Evolutionary conservation across 2,113 vertebrate genomes (phyloP).

Genomic region (Gnathonemus longibarbis): DNA sequence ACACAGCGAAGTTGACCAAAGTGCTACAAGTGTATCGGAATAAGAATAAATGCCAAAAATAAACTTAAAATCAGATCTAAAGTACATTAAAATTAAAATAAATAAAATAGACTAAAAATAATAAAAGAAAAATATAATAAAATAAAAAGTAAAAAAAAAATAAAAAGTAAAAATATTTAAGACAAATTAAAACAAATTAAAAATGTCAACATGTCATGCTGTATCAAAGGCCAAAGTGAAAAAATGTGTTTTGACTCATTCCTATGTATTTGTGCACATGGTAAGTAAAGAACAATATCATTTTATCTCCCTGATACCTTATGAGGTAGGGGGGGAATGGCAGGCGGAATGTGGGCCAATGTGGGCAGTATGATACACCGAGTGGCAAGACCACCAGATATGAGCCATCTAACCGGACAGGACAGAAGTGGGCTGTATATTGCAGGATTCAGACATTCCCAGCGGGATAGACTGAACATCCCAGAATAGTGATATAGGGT

Average conservation of each 20-base stretch:
- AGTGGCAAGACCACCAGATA: not conserved
- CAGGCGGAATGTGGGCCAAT: not conserved
- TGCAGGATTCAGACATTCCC: slow-evolving; percentile 1
- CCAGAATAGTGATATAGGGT: not conserved
- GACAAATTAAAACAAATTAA: too few species aligned
- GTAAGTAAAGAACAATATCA: not conserved
- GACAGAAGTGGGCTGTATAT: not conserved
- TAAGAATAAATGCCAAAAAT: too few species aligned
- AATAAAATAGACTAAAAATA: too few species aligned
- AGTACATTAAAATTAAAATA: too few species aligned
- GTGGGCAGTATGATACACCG: not conserved
- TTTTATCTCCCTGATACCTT: not conserved
- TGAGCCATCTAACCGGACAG: not conserved
- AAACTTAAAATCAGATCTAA: too few species aligned
- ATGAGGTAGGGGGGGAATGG: not conserved
- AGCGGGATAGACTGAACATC: not conserved
- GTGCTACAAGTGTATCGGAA: too few species aligned
- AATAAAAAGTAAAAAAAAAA: too few species aligned
- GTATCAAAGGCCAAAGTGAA: too few species aligned
- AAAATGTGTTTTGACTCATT: not conserved
- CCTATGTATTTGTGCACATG: not conserved
- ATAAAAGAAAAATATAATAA: too few species aligned
- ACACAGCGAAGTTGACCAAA: too few species aligned
- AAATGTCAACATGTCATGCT: too few species aligned
- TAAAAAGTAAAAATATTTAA: too few species aligned